phyloP scores from a whole-genome alignment of 2,888 invertebrate species.

The Monoplex corrugatus region DNA sequence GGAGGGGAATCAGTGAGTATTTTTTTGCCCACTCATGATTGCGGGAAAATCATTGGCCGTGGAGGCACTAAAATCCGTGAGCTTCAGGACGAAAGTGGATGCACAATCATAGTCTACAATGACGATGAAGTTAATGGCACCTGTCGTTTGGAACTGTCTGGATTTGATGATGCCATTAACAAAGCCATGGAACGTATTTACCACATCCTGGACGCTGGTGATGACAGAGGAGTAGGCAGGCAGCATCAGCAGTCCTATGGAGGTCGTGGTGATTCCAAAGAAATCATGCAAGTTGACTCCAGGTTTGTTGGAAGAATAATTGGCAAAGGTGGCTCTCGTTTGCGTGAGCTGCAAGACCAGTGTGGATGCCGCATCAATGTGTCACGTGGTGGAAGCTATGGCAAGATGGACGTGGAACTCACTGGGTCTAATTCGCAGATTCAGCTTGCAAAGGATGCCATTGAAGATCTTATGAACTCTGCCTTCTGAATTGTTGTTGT shows the following conservation, averaged over 20 bases:
- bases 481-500: not conserved
- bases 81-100: no score
- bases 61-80: no score
- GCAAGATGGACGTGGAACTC: constrained; percentile 51
- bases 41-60: constrained; percentile 48
- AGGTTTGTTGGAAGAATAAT: constrained; percentile 69
- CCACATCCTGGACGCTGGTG: no score
- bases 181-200: no score
- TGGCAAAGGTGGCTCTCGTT: constrained; percentile 76
- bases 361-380: constrained; percentile 83
- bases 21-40: constrained; percentile 38
- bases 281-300: constrained; percentile 61
- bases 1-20: not conserved
- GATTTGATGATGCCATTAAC: no score
- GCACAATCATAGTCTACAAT: no score
- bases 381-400: constrained; percentile 47
- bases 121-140: no score
- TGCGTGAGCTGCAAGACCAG: constrained; percentile 75
- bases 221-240: no score
- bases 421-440: constrained; percentile 49
- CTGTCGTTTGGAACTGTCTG: no score
- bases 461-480: constrained; percentile 1
- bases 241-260: no score
- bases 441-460: constrained; percentile 46
- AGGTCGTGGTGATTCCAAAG: not conserved